Evolutionary conservation across 2,113 vertebrate genomes (phyloP).

Genomic region (Perca schrenkii): DNA sequence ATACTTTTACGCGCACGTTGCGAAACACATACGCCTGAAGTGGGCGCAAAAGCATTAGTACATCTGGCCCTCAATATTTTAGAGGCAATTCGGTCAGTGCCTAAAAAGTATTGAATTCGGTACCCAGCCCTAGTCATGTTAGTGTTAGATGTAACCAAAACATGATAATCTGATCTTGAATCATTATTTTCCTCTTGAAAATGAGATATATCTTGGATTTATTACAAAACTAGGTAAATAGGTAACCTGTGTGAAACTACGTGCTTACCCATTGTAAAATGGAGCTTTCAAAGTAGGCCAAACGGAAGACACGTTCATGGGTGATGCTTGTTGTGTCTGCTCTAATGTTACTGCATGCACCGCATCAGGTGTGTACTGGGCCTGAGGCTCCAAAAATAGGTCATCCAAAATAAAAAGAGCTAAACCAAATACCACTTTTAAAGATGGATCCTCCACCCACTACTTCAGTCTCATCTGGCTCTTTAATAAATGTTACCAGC

Average conservation of each 20-base stretch:
- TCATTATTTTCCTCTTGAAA: background rate
- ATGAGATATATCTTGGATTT: background rate
- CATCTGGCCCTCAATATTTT: no score
- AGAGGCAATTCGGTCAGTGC: no score
- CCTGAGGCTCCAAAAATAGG: slow-evolving; percentile 24
- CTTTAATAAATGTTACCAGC: slow-evolving; percentile 16
- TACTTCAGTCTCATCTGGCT: background rate
- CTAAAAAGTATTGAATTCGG: no score
- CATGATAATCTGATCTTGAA: background rate
- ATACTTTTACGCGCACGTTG: no score
- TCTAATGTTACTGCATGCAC: background rate
- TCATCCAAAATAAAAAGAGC: slow-evolving; percentile 33
- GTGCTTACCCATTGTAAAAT: slow-evolving; percentile 17
- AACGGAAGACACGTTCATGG: slow-evolving; percentile 12
- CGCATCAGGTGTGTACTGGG: slow-evolving; percentile 14
- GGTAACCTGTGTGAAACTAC: background rate
- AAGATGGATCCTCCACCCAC: background rate
- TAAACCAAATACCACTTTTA: background rate
- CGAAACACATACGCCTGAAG: no score
- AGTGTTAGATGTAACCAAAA: background rate
- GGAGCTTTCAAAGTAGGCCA: slow-evolving; percentile 42
- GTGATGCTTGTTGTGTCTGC: slow-evolving; percentile 28
- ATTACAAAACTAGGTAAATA: background rate
- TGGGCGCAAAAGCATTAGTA: no score
- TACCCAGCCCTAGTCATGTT: no score